Base-by-base conservation (phyloP, 2,113 vertebrate species). In the Cinclus mexicanus region DNA sequence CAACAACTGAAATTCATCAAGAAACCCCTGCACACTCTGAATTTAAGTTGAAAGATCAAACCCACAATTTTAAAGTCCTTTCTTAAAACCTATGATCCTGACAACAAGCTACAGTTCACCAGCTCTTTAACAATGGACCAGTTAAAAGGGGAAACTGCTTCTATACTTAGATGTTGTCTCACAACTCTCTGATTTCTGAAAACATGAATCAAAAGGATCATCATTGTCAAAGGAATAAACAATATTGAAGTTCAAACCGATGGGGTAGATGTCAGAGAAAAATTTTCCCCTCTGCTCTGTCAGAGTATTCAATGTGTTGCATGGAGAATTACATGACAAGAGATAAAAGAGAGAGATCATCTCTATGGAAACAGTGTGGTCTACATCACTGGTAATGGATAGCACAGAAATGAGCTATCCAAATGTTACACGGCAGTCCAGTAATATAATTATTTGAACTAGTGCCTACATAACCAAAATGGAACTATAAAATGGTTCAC, bases 351-450 rank as follows among this genome's bases (percentile, higher is more conserved):
- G 52, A 86, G 69, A 74, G 86, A 94, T 92, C 83, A 89, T 86
- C 90, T 93, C 95, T 94, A 93, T 89, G 94, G 95, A 96, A 97
- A 96, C 93, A 83, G 78, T 87, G 88, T 90, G 82, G 84, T 91
- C 87, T 80, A 70, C 93, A 94, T 94, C 84, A 94, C 52, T 16
- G 0, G 70, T 90, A 94, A 91, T 46, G 55, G 67, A 91, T 50
- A 91, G 70, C 55, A 50, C 84, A 80, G 75, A 85, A 92, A 92
- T 93, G n/a, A 89, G 77, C 87, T 91, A 91, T 63, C 63, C 67
- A 83, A 94, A 97, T 74, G 39, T 93, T 95, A 85, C 71, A 88
- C 88, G 75, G 75, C 85, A 95, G 91, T 50, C 71, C 67, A 65
- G 84, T 63, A 93, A 95, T 41, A 63, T 11, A 76, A 71, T 74